A percentile compares a stretch with the other conserved stretches of the same genome.
phyloP scores from a whole-genome alignment of 1,140 invertebrate species.

The Brachionus calyciflorus region DNA sequence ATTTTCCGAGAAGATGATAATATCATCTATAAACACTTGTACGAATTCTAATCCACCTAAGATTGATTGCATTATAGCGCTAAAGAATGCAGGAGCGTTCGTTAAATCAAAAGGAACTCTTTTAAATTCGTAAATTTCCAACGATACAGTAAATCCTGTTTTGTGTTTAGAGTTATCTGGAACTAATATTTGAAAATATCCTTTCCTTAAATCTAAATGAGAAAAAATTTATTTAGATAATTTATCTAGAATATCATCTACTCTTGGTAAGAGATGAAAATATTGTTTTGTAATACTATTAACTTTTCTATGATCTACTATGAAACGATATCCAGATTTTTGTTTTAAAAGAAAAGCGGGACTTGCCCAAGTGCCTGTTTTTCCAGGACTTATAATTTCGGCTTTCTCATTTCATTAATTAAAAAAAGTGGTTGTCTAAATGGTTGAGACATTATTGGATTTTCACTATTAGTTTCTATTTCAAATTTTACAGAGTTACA shows the following conservation, averaged over 20 bases:
- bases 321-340: background rate
- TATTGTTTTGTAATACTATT: background rate
- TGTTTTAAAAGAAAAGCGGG: background rate
- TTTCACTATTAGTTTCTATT: too few relatives aligned
- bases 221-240: background rate
- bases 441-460: too few relatives aligned
- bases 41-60: conserved; percentile 17
- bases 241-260: background rate
- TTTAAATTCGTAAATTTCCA: too few relatives aligned
- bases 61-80: background rate
- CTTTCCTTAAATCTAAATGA: background rate
- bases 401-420: too few relatives aligned
- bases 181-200: background rate
- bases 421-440: too few relatives aligned
- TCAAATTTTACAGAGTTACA: too few relatives aligned
- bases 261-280: background rate
- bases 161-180: too few relatives aligned
- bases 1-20: background rate
- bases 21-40: conserved; percentile 5
- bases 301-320: background rate
- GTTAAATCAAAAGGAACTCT: too few relatives aligned
- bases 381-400: background rate
- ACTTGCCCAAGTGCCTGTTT: background rate
- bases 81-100: background rate
- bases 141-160: too few relatives aligned